Percentiles rank a stretch among this genome's conserved stretches.
phyloP scores from a whole-genome alignment of 2,113 vertebrate species.

The Nannobrachium achirus region DNA sequence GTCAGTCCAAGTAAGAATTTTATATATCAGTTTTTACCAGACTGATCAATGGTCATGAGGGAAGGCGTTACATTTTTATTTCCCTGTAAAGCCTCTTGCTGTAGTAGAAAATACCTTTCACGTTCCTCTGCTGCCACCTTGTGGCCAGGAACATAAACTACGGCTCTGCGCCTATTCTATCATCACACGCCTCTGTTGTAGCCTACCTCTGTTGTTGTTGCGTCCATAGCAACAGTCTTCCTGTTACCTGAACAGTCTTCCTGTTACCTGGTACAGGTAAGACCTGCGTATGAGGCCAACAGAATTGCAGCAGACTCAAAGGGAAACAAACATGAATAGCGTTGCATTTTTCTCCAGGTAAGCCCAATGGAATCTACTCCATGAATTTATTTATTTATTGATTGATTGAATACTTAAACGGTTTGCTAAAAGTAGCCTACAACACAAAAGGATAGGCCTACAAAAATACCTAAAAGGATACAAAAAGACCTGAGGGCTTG shows the following conservation, averaged over 20 bases:
- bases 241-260: slow-evolving; percentile 47
- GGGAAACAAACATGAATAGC: slow-evolving; percentile 58
- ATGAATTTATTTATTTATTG: no score
- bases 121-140: slow-evolving; percentile 71
- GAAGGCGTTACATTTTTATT: slow-evolving; percentile 70
- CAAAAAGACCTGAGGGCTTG: no score
- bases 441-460: no score
- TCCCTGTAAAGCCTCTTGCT: slow-evolving; percentile 53
- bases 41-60: slow-evolving; percentile 62
- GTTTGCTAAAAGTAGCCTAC: background rate
- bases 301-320: background rate
- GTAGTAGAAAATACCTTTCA: slow-evolving; percentile 2
- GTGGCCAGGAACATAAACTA: slow-evolving; percentile 41
- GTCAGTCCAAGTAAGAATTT: slow-evolving; percentile 18
- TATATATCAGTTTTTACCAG: slow-evolving; percentile 63
- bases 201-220: slow-evolving; percentile 56
- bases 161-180: background rate
- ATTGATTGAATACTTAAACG: background rate
- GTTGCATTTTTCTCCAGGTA: slow-evolving; percentile 64
- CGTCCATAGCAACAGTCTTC: slow-evolving; percentile 57
- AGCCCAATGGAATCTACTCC: background rate
- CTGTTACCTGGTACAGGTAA: slow-evolving; percentile 56
- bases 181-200: background rate
- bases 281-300: slow-evolving; percentile 10
- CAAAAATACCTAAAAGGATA: background rate